Conservation (phyloP, 2,888 invertebrate species). For the Nephrotoma appendiculata region DNA sequence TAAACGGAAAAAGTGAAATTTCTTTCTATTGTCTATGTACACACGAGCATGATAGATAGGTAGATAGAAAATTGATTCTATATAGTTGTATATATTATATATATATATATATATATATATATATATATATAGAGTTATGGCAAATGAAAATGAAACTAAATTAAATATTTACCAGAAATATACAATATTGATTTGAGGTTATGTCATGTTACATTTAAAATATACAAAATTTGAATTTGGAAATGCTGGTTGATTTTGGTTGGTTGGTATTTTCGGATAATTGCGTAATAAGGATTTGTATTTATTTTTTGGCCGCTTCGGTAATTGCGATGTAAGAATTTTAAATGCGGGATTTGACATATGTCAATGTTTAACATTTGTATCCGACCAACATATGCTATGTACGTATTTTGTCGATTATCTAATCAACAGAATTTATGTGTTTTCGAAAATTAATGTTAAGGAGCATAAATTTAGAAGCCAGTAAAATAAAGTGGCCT, state of each 20-base stretch:
- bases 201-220: background rate
- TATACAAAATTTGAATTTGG: background rate
- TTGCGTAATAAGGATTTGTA: background rate
- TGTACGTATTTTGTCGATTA: no score
- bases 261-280: background rate
- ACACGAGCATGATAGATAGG: background rate
- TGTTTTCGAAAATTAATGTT: no score
- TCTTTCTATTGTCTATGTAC: background rate
- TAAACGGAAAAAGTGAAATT: background rate
- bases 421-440: no score
- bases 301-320: background rate
- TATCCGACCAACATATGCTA: no score
- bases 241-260: background rate
- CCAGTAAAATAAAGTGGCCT: no score
- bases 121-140: background rate
- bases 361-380: no score
- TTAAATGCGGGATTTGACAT: no score
- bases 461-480: no score
- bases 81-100: background rate
- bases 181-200: background rate
- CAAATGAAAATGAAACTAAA: background rate
- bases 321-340: no score
- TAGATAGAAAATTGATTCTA: background rate
- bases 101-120: no score
- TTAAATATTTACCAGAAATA: background rate